A percentile compares a stretch with the other conserved stretches of the same genome.
phyloP scores from a whole-genome alignment of 2,113 vertebrate species.

The Otolemur garnettii region DNA sequence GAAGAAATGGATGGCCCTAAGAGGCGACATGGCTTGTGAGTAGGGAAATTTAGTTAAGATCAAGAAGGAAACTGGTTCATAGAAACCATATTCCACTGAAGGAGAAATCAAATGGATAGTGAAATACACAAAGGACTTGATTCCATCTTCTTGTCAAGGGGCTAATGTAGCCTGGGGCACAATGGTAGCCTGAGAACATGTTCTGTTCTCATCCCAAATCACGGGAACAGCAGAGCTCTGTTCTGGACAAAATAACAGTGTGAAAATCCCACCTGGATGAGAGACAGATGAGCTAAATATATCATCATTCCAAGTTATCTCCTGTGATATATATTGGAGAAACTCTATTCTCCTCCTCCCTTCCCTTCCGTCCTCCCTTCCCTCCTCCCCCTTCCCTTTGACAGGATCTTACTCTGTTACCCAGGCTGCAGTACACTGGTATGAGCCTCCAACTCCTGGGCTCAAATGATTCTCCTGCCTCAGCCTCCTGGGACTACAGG shows the following conservation, averaged over 20 bases:
- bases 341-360: background rate
- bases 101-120: background rate
- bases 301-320: background rate
- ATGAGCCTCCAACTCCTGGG: too few relatives aligned
- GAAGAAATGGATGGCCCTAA: background rate
- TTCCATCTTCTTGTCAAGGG: background rate
- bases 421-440: too few relatives aligned
- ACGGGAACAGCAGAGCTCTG: background rate
- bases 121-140: background rate
- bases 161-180: background rate
- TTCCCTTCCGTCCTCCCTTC: too few relatives aligned
- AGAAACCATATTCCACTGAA: background rate
- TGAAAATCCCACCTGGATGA: background rate
- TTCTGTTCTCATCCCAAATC: background rate
- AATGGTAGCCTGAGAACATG: background rate
- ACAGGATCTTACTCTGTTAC: too few relatives aligned
- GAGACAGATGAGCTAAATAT: background rate
- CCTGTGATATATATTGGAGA: background rate
- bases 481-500: too few relatives aligned
- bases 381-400: too few relatives aligned
- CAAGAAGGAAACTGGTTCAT: background rate
- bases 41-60: background rate
- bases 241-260: background rate
- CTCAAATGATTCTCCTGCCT: too few relatives aligned
- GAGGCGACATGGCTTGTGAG: background rate